Evolutionary conservation across 1,140 invertebrate genomes (phyloP), one percentile per base, ranked within the genome.

Genomic region (Drosophila pruinosa): DNA sequence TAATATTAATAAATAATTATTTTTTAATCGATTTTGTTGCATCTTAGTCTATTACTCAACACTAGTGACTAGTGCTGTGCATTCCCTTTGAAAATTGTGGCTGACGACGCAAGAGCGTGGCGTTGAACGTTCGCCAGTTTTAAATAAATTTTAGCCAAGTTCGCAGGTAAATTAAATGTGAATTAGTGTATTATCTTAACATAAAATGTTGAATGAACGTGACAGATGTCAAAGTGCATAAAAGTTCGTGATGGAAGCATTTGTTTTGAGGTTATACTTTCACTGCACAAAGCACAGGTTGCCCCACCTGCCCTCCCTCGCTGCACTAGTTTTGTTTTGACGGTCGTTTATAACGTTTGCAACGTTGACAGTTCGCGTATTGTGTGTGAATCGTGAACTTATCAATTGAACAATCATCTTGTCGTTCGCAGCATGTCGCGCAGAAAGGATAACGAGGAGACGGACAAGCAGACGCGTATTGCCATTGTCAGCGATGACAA

Each of bases 401-500:
- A n/a, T 43, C 52, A 52, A 57, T 52, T 52, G 17, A 64, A 19
- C 31, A 50, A 57, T 31, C 28, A 36, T 59, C 63, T 70, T 67
- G n/a, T 6, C n/a, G 26, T 41, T 31, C 8, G 28, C 63, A 91
- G 89, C 63, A 96, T 96, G 95, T 95, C 96, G 69, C 94, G 95
- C 65, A 94, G 94, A 92, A 95, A 94, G 91, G 94, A 94, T 39
- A 92, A 93, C 79, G 96, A 97, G 90, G 97, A 97, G 91, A 96
- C 95, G 3, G 97, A 98, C 92, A 96, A 97, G 91, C 94, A 98
- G 78, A 98, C 97, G 50, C 94, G 99, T 93, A 99, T 99, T 92
- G 99, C 99, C 63, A 99, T 99, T 89, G 98, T 99, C 43, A 99
- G 97, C 92, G 95, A 95, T 58, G 99, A 99, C 92, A 98, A 98